Base-by-base conservation (phyloP, 2,888 invertebrate genomes). In the Esperia sulphurella region DNA sequence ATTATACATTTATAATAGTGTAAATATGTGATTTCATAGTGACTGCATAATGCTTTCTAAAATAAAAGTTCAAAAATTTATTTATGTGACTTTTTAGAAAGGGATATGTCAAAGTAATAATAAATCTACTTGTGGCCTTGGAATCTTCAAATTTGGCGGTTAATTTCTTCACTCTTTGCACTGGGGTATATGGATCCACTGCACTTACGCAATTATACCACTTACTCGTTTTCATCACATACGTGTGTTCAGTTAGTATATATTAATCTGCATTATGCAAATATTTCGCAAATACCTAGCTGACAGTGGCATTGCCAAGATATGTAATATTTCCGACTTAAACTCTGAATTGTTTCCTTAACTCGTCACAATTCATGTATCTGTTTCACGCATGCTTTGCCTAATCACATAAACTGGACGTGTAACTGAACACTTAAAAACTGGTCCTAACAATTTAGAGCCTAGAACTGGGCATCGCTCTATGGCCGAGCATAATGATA, bases 1-100 rank as follows among this genome's bases (percentile, higher is more conserved):
- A 83, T 78, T 71, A 85, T 86, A 87, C 82, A 82, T 76, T 86
- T 68, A 79, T 77, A 85, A 83, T 83, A 84, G 83, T 88, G 87
- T 88, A 87, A 89, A 89, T 89, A 89, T 85, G 83, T 83, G 74
- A 81, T 74, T 79, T 76, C 79, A 74, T 74, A 77, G 74, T 69
- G 70, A 69, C 59, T 75, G 76, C 72, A 78, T 77, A 76, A 75
- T 73, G 67, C 66, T 76, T 76, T 74, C 69, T 71, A 74, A 79
- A 78, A 73, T 73, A 79, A 81, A 70, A 65, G 54, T 62, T 64
- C 55, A 65, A 63, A 68, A 64, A 58, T 64, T 57, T 58, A 54
- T 60, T 71, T 71, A 71, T 70, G 65, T 68, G 69, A 75, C 66
- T 68, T 57, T 63, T 65, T 21, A 21, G 49, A 53, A 50, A 41